These are phyloP conservation scores for Mesocricetus auratus DNA, from an alignment of 2,113 vertebrate genomes.

Conservation along the genomic window DNA sequence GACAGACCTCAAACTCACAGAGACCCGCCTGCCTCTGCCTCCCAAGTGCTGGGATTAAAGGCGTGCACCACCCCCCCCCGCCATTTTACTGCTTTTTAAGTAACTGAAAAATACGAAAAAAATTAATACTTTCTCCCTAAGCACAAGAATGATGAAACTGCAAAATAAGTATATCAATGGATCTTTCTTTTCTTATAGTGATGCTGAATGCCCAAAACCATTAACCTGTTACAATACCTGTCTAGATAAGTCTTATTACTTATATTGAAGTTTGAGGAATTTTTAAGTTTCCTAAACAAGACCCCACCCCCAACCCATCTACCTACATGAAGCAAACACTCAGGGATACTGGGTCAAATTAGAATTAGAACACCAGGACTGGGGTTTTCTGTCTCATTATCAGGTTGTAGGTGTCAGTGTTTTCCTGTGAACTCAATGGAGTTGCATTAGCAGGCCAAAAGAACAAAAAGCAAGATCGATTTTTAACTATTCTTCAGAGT, in stretches of 20 bases:
- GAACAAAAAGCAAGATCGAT: conserved; percentile 65
- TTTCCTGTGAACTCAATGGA: conserved; percentile 76
- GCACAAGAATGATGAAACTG: neutral
- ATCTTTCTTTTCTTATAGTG: neutral
- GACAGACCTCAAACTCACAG: too few relatives aligned
- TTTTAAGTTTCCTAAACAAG: neutral
- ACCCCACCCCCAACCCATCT: neutral
- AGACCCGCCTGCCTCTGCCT: too few relatives aligned
- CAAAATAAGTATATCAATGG: neutral
- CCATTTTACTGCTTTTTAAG: neutral
- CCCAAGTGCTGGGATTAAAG: too few relatives aligned
- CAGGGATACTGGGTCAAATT: conserved; percentile 42
- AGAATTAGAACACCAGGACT: conserved; percentile 68
- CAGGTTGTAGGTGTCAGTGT: conserved; percentile 71
- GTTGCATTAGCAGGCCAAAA: conserved; percentile 80
- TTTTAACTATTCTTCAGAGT: conserved; percentile 80
- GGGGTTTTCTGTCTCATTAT: conserved; percentile 75
- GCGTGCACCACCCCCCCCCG: too few relatives aligned
- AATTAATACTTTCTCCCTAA: neutral
- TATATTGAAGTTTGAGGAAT: neutral
- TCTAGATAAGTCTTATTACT: neutral
- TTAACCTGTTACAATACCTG: neutral
- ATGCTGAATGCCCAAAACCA: neutral
- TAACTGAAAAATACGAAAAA: conserved; percentile 37
- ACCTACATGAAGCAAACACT: conserved; percentile 58